Evolutionary conservation across 2,797 vertebrate genomes (phyloP), one percentile per base, ranked within the genome.

Genomic region (Cephalopachus bancanus): DNA sequence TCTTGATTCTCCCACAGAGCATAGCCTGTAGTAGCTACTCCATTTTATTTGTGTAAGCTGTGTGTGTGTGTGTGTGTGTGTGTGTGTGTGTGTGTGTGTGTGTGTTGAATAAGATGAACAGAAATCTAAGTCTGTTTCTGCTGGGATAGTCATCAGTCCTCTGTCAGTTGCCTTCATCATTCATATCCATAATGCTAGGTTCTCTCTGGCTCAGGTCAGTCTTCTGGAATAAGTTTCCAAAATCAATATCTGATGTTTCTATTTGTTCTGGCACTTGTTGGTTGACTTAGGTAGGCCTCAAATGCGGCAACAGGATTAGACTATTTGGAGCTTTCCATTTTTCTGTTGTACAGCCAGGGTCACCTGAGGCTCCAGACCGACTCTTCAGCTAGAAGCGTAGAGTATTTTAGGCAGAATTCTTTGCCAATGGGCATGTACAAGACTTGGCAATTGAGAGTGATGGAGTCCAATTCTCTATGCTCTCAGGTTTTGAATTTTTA

Each of bases 201-300:
- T 97, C 86, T 2, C 55, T 93, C 95, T 97, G 94, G 93, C 92
- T 92, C 94, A 55, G 95, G 94, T 86, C 75, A 89, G 79, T 94
- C 96, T 97, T 93, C 72, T 97, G 96, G 79, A 85, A 93, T 91
- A 88, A 55, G 88, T 93, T 95, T 98, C 98, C 97, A 98, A 96
- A 98, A 80, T 90, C 93, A 97, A 55, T 94, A 88, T 3, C 24
- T 0, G 2, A 95, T 97, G 96, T 97, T 93, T 97, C 83, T 95
- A 57, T 98, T 98, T 98, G 94, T 97, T 89, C 90, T 98, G 97
- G 96, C 97, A 96, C 65, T 84, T 93, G 60, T 33, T 87, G 9
- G 1, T 37, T 96, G 80, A 96, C 92, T 97, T 83, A 94, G 65
- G 84, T 72, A 57, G 83, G 89, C 72, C 80, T 79, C 65, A 65